Conservation (phyloP, 1,140 invertebrate genomes). For the Saccostrea echinata region DNA sequence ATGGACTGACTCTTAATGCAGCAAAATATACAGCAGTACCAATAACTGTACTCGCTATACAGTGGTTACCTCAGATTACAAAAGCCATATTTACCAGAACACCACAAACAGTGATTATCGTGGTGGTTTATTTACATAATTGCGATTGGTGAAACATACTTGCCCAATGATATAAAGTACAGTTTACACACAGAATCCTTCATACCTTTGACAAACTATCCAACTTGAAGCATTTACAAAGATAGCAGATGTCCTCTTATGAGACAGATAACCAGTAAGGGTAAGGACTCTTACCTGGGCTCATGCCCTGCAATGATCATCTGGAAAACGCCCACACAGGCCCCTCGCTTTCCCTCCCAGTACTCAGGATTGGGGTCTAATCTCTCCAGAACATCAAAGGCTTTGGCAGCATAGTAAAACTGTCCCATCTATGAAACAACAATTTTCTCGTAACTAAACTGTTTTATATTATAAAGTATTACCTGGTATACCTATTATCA, state of each 20-base stretch:
- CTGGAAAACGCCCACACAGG: constrained; percentile 95
- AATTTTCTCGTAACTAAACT: too few relatives aligned
- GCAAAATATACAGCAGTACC: too few relatives aligned
- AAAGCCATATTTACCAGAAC: background rate
- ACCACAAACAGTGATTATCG: background rate
- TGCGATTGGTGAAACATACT: background rate
- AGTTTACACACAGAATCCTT: background rate
- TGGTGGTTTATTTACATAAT: background rate
- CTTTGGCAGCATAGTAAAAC: constrained; percentile 95
- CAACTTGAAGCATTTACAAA: background rate
- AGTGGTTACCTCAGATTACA: too few relatives aligned
- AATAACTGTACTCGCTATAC: too few relatives aligned
- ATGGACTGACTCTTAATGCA: too few relatives aligned
- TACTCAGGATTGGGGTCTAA: constrained; percentile 97
- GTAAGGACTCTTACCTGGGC: constrained; percentile 82
- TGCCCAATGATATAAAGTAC: background rate
- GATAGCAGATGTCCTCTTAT: background rate
- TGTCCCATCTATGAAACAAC: constrained; percentile 87
- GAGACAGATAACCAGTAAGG: background rate
- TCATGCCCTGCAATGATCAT: constrained; percentile 86
- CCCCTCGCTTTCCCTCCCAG: constrained; percentile 98
- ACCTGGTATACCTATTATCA: too few relatives aligned
- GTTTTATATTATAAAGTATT: background rate
- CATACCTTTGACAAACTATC: background rate
- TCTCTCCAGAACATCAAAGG: constrained; percentile 83